phyloP scores from a whole-genome alignment of 1,140 invertebrate species.

The Heliconius hermathena region DNA sequence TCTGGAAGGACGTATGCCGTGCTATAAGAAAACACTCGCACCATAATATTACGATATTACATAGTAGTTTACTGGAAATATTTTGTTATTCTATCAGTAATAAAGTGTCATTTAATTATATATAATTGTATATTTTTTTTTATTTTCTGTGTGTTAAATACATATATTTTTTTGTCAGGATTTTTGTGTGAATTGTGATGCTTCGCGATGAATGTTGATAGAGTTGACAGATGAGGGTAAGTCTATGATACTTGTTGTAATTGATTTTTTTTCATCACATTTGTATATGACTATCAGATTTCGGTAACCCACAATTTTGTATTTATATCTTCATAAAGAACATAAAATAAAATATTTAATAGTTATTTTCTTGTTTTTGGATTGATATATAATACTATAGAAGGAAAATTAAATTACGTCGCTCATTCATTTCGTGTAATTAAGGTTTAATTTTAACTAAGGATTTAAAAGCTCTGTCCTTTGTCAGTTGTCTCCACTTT shows the following conservation, averaged over 20 bases:
- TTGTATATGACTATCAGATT: background rate
- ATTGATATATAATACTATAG: background rate
- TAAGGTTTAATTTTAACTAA: constrained; percentile 30
- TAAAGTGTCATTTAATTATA: background rate
- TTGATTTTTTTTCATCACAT: constrained; percentile 34
- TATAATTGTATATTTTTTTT: background rate
- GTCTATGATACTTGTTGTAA: constrained; percentile 46
- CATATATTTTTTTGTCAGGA: constrained; percentile 34
- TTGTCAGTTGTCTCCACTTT: constrained; percentile 16
- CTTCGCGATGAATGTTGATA: constrained; percentile 51
- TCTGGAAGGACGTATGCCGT: constrained; percentile 42
- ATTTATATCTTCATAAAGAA: background rate
- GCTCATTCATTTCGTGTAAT: constrained; percentile 17
- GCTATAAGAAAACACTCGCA: background rate
- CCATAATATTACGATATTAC: background rate
- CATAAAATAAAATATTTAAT: background rate
- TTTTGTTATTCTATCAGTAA: background rate
- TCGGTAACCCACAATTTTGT: background rate
- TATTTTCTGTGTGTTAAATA: background rate
- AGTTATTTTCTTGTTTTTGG: background rate
- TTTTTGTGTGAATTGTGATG: constrained; percentile 45
- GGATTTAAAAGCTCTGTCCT: constrained; percentile 23
- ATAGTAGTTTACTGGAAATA: background rate
- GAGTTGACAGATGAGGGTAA: constrained; percentile 60
- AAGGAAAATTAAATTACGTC: background rate